These are phyloP conservation scores for Thymallus thymallus DNA, from an alignment of 2,113 vertebrate genomes.

Conservation along the genomic window DNA sequence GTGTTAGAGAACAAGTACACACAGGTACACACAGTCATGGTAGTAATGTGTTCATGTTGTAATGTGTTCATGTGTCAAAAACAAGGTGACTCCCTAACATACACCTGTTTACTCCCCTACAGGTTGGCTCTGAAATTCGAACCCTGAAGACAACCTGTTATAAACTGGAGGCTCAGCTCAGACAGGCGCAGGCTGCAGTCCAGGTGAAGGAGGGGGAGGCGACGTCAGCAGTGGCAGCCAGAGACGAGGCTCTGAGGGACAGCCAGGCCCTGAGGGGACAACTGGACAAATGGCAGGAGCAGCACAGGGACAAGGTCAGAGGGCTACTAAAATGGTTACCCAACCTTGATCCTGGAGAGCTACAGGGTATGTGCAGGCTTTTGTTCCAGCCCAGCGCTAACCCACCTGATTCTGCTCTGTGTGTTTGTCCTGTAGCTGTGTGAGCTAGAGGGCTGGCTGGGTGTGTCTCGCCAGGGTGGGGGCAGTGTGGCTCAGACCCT, in stretches of 20 bases:
- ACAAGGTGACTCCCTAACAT: slow-evolving; percentile 39
- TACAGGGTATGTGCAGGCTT: no score
- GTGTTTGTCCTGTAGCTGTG: slow-evolving; percentile 47
- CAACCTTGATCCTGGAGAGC: no score
- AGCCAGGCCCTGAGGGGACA: slow-evolving; percentile 57
- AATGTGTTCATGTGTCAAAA: not conserved
- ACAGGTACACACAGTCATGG: slow-evolving; percentile 47
- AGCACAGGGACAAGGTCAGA: slow-evolving; percentile 54
- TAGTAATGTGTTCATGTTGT: no score
- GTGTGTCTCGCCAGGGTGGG: slow-evolving; percentile 56
- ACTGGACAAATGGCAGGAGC: slow-evolving; percentile 52
- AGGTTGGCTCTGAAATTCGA: slow-evolving; percentile 52
- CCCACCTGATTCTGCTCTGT: slow-evolving; percentile 6
- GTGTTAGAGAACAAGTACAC: slow-evolving; percentile 53
- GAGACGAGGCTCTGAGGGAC: slow-evolving; percentile 57
- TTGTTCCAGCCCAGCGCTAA: not conserved
- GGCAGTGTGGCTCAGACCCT: slow-evolving; percentile 58
- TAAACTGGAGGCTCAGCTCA: slow-evolving; percentile 42
- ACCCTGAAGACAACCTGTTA: slow-evolving; percentile 32
- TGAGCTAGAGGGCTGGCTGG: slow-evolving; percentile 61
- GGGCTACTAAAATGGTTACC: not conserved
- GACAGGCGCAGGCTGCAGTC: slow-evolving; percentile 60
- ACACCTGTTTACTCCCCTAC: not conserved
- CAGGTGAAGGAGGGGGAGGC: slow-evolving; percentile 60
- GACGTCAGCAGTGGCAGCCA: slow-evolving; percentile 32